Base-by-base conservation (phyloP, 2,113 vertebrate genomes). In the Panthera uncia region DNA sequence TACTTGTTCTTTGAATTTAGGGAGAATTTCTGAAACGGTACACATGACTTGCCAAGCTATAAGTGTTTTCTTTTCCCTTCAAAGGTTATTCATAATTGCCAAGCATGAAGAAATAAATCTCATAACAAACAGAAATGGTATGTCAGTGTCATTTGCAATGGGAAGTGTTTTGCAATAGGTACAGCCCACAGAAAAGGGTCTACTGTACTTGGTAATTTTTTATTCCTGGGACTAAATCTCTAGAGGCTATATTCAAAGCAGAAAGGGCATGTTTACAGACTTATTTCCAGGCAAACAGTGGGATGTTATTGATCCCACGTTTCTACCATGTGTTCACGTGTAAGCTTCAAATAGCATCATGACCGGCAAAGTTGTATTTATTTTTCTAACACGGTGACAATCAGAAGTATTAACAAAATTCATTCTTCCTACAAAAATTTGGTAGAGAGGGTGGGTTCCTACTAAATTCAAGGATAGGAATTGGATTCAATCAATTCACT, bases 81-180 rank as follows among this genome's bases (percentile, higher is more conserved):
- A 96, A 95, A 98, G 66, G 27, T 97, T 94, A 97, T 89, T 95
- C 66, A 61, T 98, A 94, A 97, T 95, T 97, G 65, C 69, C 52
- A 94, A 94, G 45, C 63, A 93, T 15, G 48, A 79, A 73, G 85
- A 86, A 97, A 78, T 93, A 87, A 96, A 96, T 96, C 93, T 94
- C 89, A 78, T 79, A 85, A 73, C 89, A 97, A 91, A 95, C 80
- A 96, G 66, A 94, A 71, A 31, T 31, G 38, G 7, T 36, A 63
- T 41, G n/a, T 48, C 73, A 19, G 41, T 89, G 55, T 52, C 65
- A 80, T 96, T 65, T 80, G 36, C 61, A 55, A 11, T 81, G 29
- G 29, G 66, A 86, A 71, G 25, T 68, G 50, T 63, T 96, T 66
- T 91, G 57, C 13, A 45, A 23, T 19, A 73, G 50, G 61, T 52